Evolutionary conservation across 2,888 invertebrate species (phyloP), one percentile per base, ranked within the genome.

Genomic region (Hydraecia micacea): DNA sequence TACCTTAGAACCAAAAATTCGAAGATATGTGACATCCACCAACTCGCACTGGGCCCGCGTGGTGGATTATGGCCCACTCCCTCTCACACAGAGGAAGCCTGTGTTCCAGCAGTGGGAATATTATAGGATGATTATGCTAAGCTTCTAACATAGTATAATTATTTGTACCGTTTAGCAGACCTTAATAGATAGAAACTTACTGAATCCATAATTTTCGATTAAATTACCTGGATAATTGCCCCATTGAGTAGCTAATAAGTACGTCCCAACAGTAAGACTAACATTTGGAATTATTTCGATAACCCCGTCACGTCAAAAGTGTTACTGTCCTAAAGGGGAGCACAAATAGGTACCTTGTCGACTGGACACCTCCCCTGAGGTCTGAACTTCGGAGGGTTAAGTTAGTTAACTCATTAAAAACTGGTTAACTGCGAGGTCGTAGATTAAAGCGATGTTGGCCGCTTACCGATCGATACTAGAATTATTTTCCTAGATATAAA

Each of bases 341-440:
- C 74, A 80, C 85, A 83, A 83, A 83, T 79, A 83, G 83, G 86
- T 86, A 81, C 82, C 81, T 84, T 70, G 85, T 75, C 79, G 82
- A 87, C 84, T 88, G 88, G 87, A 88, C 88, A 87, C 84, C 81
- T 87, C 88, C 81, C 87, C 60, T 49, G 87, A 74, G 88, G 70
- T 76, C 79, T 77, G 67, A 89, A 89, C 87, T 89, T 89, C 79
- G 58, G 73, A 82, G 81, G 81, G 83, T 84, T 89, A 89, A 89
- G 86, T 85, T 87, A 80, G 89, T 88, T 89, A 88, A 89, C 84
- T 89, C 84, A 89, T 89, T 89, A 89, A 89, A 89, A 89, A 86
- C 81, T 85, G 86, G 88, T 88, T 88, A 88, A 89, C 81, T 82
- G 82, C 71, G 82, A 81, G 80, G 76, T 84, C 75, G 75, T 71